Evolutionary conservation across 1,140 invertebrate genomes (phyloP).

Genomic region (Lucilia sericata): DNA sequence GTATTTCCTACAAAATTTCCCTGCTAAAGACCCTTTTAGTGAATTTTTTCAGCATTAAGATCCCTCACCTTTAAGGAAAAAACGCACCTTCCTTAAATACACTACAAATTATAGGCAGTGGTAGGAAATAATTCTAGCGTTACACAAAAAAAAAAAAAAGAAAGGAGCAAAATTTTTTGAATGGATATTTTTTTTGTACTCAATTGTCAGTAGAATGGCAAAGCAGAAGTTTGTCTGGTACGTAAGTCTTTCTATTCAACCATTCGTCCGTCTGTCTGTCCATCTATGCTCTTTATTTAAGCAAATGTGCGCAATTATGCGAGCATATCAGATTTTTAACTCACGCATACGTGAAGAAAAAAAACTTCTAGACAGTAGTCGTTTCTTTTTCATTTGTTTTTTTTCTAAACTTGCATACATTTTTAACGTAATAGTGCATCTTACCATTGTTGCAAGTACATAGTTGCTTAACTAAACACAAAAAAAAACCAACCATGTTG

Average conservation of each 20-base stretch:
- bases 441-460: constrained; percentile 23
- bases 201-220: background rate
- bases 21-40: constrained; percentile 28
- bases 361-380: constrained; percentile 31
- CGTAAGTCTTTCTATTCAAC: background rate
- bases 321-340: constrained; percentile 49
- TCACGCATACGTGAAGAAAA: constrained; percentile 47
- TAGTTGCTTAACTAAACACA: background rate
- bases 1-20: background rate
- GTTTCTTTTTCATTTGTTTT: background rate
- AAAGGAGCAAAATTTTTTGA: constrained; percentile 25
- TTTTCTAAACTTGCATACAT: background rate
- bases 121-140: constrained; percentile 7
- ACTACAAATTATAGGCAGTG: background rate
- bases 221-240: background rate
- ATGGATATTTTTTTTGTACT: background rate
- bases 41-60: background rate
- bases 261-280: constrained; percentile 4
- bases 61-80: background rate
- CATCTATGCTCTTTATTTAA: constrained; percentile 29
- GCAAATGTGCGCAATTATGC: constrained; percentile 47
- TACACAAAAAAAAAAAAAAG: background rate
- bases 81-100: background rate
- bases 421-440: constrained; percentile 1
- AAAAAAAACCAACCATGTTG: background rate